These are phyloP conservation scores for Anastatus disparis DNA, from an alignment of 1,140 invertebrate genomes.

Conservation along the genomic window DNA sequence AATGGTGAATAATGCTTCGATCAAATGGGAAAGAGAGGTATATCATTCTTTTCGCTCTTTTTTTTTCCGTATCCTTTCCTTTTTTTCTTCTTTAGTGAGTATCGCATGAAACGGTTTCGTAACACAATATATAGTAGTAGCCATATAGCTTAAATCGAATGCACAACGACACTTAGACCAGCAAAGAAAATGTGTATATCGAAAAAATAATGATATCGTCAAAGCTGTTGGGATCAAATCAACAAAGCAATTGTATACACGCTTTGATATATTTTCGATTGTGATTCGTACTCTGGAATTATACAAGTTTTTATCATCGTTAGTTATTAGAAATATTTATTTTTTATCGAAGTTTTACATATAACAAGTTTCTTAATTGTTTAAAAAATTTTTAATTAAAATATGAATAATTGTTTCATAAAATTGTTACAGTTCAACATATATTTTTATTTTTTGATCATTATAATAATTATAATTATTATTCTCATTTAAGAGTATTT, in stretches of 20 bases:
- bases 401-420: no score
- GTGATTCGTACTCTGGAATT: no score
- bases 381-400: no score
- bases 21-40: not conserved
- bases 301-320: no score
- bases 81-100: not conserved
- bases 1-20: slow-evolving; percentile 34
- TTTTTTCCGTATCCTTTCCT: not conserved
- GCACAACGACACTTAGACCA: slow-evolving; percentile 7
- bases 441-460: no score
- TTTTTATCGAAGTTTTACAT: no score
- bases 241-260: slow-evolving; percentile 1
- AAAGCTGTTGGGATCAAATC: not conserved
- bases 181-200: not conserved
- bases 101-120: slow-evolving; percentile 11
- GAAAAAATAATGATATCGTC: no score
- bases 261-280: not conserved
- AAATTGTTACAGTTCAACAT: no score
- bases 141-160: not conserved
- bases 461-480: no score
- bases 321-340: no score
- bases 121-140: slow-evolving; percentile 19
- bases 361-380: no score
- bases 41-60: slow-evolving; percentile 23
- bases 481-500: no score